phyloP scores from a whole-genome alignment of 2,888 invertebrate species.

The Mimas tiliae region DNA sequence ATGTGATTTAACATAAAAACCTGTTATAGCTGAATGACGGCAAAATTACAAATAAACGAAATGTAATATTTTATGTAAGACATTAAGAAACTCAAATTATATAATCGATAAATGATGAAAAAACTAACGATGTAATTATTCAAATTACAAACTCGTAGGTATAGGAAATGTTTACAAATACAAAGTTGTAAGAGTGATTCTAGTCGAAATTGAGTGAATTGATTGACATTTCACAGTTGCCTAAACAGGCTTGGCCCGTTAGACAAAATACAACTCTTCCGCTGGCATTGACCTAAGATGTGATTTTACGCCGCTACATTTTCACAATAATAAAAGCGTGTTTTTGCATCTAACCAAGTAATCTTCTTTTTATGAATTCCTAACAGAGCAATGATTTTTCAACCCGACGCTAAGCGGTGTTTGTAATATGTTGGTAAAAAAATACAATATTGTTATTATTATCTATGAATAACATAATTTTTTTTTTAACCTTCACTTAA shows the following conservation, averaged over 20 bases:
- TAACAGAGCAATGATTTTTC: conserved; percentile 2
- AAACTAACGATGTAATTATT: conserved; percentile 20
- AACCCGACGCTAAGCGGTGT: background rate
- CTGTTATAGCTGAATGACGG: background rate
- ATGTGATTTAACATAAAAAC: conserved; percentile 8
- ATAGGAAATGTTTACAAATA: conserved; percentile 17
- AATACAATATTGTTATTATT: background rate
- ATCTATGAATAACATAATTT: background rate
- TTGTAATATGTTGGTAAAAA: background rate
- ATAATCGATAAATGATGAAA: conserved; percentile 19
- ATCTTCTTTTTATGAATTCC: conserved; percentile 6
- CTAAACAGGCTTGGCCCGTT: conserved; percentile 59
- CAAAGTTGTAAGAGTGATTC: background rate
- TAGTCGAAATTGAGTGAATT: conserved; percentile 32
- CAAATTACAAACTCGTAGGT: conserved; percentile 2
- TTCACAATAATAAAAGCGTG: background rate
- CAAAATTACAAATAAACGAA: conserved; percentile 23
- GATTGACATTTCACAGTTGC: conserved; percentile 69
- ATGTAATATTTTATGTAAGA: conserved; percentile 22
- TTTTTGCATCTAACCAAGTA: conserved; percentile 1
- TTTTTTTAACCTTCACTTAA: background rate
- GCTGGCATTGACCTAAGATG: conserved; percentile 72
- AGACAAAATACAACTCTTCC: conserved; percentile 62
- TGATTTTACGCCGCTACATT: background rate
- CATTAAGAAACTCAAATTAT: conserved; percentile 19